Base-by-base conservation (phyloP, 37 sponge, comb jelly and placozoan species). In the Mnemiopsis leidyi region DNA sequence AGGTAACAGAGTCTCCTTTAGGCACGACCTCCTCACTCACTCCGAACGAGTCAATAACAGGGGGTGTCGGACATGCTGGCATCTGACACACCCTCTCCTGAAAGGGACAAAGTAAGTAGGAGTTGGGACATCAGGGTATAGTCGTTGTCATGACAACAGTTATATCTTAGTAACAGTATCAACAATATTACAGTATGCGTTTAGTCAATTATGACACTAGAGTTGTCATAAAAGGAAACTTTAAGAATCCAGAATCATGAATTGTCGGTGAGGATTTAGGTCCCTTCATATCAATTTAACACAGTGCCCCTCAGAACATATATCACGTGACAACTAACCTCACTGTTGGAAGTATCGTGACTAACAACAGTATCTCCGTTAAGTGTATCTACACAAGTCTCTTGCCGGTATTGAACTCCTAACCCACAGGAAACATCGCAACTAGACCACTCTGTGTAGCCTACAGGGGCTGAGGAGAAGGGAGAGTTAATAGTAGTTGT, bases 341-440 rank as follows among this genome's bases (percentile, higher is more conserved):
- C 23, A 3, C 61, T 38, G 32, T 33, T 33, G 0, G 40, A 40
- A 25, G 40, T 38, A 40, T 40, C 90, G 0, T n/a, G 40, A 21
- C 90, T 39, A 5, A 28, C 25, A 25, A 0, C 61, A 0, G 28
- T 16, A 23, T 40, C 36, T 0, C 23, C 25, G 24, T 13, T 28
- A 35, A 85, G 48, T 39, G 26, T 26, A 39, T 85, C 61, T 1
- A 0, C 16, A 39, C 90, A 85, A 9, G 23, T 39, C 61, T 85
- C 90, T 23, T 85, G 24, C 25, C 90, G 38, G 90, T 40, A 40
- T 37, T 85, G 40, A 28, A 85, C 48, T 0, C 90, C 90, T 1
- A 23, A 5, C 16, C 90, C 90, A 39, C 90, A 85, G 40, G 61
- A n/a, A 36, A 85, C 90, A 29, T 85, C 61, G 29, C 90, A 85